Evolutionary conservation across 2,888 invertebrate species (phyloP).

Genomic region (Dasysyrphus tricinctus): DNA sequence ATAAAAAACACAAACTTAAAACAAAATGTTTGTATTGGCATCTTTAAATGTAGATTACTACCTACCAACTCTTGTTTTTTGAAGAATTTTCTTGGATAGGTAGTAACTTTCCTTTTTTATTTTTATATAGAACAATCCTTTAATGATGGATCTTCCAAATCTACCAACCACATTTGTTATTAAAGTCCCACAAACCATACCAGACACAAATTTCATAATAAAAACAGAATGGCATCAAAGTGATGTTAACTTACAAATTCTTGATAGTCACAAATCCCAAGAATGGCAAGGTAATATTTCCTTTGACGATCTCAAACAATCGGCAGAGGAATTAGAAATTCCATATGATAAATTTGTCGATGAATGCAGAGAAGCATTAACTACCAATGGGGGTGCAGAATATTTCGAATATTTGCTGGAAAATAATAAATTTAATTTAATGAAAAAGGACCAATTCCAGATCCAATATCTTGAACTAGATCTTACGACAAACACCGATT

Average conservation of each 20-base stretch:
- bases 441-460: slow-evolving; percentile 78
- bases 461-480: slow-evolving; percentile 77
- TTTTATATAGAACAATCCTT: neutral
- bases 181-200: slow-evolving; percentile 48
- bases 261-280: slow-evolving; percentile 12
- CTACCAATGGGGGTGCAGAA: slow-evolving; percentile 76
- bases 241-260: slow-evolving; percentile 46
- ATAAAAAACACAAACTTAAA: too few relatives aligned
- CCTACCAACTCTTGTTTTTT: too few relatives aligned
- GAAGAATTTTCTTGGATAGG: too few relatives aligned
- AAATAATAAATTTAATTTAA: slow-evolving; percentile 76
- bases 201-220: slow-evolving; percentile 26
- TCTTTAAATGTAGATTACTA: too few relatives aligned
- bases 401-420: slow-evolving; percentile 78
- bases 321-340: slow-evolving; percentile 78
- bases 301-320: slow-evolving; percentile 76
- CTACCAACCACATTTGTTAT: slow-evolving; percentile 37
- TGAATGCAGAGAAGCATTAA: slow-evolving; percentile 78
- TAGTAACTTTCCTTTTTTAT: neutral
- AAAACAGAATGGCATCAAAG: slow-evolving; percentile 41
- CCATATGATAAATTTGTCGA: slow-evolving; percentile 76
- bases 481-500: slow-evolving; percentile 69
- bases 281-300: slow-evolving; percentile 74
- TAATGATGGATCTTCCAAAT: slow-evolving; percentile 29
- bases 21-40: too few relatives aligned